Evolutionary conservation across 2,888 invertebrate species (phyloP), one percentile per base, ranked within the genome.

Genomic region (Morpho helenor): DNA sequence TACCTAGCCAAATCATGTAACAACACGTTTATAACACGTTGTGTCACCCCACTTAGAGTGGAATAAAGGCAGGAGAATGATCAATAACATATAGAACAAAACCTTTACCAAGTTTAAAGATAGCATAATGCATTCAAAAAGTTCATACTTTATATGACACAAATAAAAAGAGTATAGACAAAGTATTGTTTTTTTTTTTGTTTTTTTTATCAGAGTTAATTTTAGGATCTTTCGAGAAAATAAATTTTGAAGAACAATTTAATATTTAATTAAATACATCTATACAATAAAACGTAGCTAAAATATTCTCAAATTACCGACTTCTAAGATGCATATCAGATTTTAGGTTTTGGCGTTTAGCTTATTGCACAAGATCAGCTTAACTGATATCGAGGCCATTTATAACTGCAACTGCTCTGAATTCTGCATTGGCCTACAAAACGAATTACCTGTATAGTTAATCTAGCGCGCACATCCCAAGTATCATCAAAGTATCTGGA

Each of bases 381-480:
- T 68, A 68, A 71, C 72, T 74, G 71, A 68, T 74, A 75, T 72
- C 70, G 67, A 60, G 70, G 64, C 68, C 63, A 61, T 73, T 73
- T 76, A 79, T 76, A 72, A 63, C 64, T 61, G 70, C 66, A 62
- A 67, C 68, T 68, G 70, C 69, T 72, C 71, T 67, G 61, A 66
- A 73, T 76, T 71, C 67, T 75, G 76, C 77, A 74, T 69, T 78
- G 76, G 70, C 77, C 80, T 74, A 79, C 70, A 81, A 77, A 81
- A 64, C 68, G 64, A 72, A 73, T 74, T 70, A 73, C 74, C 70
- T 66, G 64, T 69, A 68, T 64, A 68, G 59, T 64, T 31, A 31
- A 31, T 31, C 9, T 49, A 44, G 9, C 66, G 69, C 67, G 63
- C 67, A 67, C 31, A 31, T 31, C 31, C 31, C 31, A 31, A 31